Percentiles rank a stretch among this genome's conserved stretches.
phyloP scores from a whole-genome alignment of 2,113 vertebrate genomes.

The Varanus komodoensis region DNA sequence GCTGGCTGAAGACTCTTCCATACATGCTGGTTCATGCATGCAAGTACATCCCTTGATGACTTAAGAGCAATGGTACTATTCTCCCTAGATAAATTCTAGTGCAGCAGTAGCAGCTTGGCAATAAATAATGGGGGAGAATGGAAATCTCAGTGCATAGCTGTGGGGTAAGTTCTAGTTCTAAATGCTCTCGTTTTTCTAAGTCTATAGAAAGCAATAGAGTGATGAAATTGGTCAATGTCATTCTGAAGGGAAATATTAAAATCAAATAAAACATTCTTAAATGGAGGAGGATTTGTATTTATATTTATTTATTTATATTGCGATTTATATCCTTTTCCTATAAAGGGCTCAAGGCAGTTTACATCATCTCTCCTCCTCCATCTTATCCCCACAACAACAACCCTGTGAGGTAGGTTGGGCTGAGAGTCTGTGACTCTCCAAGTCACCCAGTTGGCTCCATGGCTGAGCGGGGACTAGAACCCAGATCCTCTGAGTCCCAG shows the following conservation, averaged over 20 bases:
- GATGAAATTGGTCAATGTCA: neutral
- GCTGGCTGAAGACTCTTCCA: neutral
- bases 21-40: neutral
- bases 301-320: too few species aligned
- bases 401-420: too few species aligned
- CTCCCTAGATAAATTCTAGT: neutral
- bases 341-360: too few species aligned
- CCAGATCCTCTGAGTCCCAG: too few species aligned
- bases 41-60: neutral
- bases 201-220: neutral
- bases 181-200: neutral
- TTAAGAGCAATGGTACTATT: neutral
- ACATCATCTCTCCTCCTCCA: too few species aligned
- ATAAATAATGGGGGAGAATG: neutral
- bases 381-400: too few species aligned
- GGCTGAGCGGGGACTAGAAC: neutral
- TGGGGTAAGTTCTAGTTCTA: neutral
- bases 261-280: neutral
- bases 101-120: neutral
- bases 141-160: too few species aligned
- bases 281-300: neutral
- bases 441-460: too few species aligned
- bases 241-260: neutral
- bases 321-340: too few species aligned
- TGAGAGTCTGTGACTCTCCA: too few species aligned